These are phyloP conservation scores for Nerophis lumbriciformis DNA, from an alignment of 2,113 vertebrate species.

Conservation along the genomic window DNA sequence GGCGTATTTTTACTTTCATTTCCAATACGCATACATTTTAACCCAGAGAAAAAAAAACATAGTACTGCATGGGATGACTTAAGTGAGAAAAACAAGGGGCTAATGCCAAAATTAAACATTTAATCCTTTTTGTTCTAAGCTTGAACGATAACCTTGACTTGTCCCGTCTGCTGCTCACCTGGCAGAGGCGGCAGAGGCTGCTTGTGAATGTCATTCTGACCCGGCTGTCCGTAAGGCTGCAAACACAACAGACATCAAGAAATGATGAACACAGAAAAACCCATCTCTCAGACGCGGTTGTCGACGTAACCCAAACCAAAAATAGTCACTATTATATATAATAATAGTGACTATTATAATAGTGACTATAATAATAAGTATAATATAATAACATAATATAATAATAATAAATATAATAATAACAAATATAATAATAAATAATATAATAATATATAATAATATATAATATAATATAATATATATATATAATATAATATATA, in stretches of 20 bases:
- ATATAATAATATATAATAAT: no score
- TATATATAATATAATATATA: no score
- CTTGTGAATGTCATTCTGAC: slow-evolving; percentile 76
- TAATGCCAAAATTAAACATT: neutral
- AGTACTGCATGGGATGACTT: no score
- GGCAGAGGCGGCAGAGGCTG: slow-evolving; percentile 75
- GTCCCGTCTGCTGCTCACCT: slow-evolving; percentile 48
- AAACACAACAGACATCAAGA: slow-evolving; percentile 4
- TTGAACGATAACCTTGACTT: neutral
- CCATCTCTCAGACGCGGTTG: neutral
- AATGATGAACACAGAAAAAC: slow-evolving; percentile 10
- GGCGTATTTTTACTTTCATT: neutral
- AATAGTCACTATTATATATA: no score
- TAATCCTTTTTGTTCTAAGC: neutral
- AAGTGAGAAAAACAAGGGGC: no score
- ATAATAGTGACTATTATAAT: no score
- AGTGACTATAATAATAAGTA: no score
- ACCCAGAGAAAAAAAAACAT: neutral
- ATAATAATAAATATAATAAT: no score
- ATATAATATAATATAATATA: no score
- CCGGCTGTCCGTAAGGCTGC: slow-evolving; percentile 75
- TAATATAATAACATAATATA: no score
- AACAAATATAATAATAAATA: no score
- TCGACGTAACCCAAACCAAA: no score
- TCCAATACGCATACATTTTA: neutral